Conservation (phyloP, 2,113 vertebrate species). For the Ctenomys sociabilis region DNA sequence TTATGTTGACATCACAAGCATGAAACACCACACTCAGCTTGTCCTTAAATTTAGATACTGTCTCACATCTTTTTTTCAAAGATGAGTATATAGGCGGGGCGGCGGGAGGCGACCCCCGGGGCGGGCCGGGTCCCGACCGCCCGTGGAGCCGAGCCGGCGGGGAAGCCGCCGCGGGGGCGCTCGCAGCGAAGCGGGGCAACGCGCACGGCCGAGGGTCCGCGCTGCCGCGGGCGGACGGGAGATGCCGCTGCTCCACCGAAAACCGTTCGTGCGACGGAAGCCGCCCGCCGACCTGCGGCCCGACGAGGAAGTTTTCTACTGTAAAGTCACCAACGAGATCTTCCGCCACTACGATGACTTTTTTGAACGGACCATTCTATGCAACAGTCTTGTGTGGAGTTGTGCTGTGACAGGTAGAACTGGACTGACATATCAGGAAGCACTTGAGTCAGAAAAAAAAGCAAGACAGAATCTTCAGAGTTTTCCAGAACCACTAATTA, state of each 20-base stretch:
- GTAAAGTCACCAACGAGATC: conserved; percentile 96
- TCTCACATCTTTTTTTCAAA: no score
- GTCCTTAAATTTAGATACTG: no score
- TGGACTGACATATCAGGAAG: conserved; percentile 98
- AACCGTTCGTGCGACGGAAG: conserved; percentile 93
- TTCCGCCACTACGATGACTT: conserved; percentile 98
- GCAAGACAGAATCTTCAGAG: conserved; percentile 92
- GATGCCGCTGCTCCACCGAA: conserved; percentile 98
- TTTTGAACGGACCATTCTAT: conserved; percentile 98
- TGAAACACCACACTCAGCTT: no score
- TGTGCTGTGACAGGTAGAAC: conserved; percentile 96
- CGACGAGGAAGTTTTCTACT: conserved; percentile 96
- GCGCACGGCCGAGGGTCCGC: conserved; percentile 64
- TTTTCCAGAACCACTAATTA: conserved; percentile 91
- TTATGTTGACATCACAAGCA: no score
- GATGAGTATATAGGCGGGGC: no score
- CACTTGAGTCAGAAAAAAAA: conserved; percentile 94
- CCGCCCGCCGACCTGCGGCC: conserved; percentile 93
- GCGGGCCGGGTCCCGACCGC: conserved; percentile 7
- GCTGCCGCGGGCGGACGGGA: conserved; percentile 78
- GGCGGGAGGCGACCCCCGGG: conserved; percentile 70
- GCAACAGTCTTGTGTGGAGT: conserved; percentile 99
- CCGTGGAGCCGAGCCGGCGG: conserved; percentile 59
- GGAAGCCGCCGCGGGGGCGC: conserved; percentile 68
- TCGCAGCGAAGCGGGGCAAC: conserved; percentile 79